Evolutionary conservation across 1,140 invertebrate genomes (phyloP).

Genomic region (Drosophila funebris): DNA sequence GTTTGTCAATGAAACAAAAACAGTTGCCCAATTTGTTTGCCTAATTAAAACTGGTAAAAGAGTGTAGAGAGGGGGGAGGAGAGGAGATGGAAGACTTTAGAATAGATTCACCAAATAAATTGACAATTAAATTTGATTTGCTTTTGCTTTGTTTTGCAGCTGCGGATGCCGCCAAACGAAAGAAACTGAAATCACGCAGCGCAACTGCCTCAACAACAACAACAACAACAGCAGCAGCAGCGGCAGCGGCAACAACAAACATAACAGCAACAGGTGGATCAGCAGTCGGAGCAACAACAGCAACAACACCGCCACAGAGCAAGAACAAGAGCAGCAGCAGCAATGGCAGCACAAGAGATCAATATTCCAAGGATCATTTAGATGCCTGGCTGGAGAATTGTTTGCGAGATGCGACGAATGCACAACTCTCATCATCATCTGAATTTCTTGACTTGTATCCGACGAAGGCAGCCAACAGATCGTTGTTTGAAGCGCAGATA

Average conservation of each 20-base stretch:
- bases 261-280: slow-evolving; percentile 10
- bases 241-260: slow-evolving; percentile 11
- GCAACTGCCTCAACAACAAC: slow-evolving; percentile 26
- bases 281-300: slow-evolving; percentile 28
- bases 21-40: not conserved
- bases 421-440: slow-evolving; percentile 78
- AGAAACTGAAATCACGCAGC: slow-evolving; percentile 77
- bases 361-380: slow-evolving; percentile 76
- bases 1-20: slow-evolving; percentile 17
- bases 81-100: not conserved
- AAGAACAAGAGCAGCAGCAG: slow-evolving; percentile 28
- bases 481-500: slow-evolving; percentile 45
- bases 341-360: slow-evolving; percentile 32
- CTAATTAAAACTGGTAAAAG: slow-evolving; percentile 5
- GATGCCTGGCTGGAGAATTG: slow-evolving; percentile 82
- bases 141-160: slow-evolving; percentile 24
- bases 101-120: not conserved
- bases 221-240: slow-evolving; percentile 10
- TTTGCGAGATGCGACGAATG: slow-evolving; percentile 74
- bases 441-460: slow-evolving; percentile 81
- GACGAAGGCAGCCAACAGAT: slow-evolving; percentile 27
- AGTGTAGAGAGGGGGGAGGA: not conserved
- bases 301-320: slow-evolving; percentile 6
- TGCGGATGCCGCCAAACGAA: slow-evolving; percentile 65
- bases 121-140: not conserved